Conservation (phyloP, 2,888 invertebrate genomes). For the Acrobasis repandana region DNA sequence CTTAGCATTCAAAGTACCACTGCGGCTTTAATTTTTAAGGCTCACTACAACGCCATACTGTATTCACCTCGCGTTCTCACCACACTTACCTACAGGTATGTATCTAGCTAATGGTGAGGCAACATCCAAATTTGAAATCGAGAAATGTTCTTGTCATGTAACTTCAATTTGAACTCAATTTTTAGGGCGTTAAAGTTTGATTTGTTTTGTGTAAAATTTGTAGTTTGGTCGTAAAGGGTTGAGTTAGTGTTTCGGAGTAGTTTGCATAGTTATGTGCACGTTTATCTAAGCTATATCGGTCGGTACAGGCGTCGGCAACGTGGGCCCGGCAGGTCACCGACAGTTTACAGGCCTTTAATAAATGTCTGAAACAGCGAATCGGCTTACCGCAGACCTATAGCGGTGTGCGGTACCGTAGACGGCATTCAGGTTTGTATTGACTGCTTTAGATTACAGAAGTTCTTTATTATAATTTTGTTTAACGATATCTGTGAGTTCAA, state of each 20-base stretch:
- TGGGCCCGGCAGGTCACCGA: conserved; percentile 54
- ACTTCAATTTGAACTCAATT: conserved; percentile 43
- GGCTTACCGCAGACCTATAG: conserved; percentile 29
- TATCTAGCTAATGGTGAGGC: conserved; percentile 71
- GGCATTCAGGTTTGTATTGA: conserved; percentile 3
- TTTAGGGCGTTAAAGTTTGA: conserved; percentile 44
- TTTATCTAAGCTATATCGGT: conserved; percentile 75
- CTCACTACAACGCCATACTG: conserved; percentile 65
- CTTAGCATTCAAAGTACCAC: conserved; percentile 72
- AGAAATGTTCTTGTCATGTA: conserved; percentile 30
- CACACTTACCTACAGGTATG: conserved; percentile 62
- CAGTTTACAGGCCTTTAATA: conserved; percentile 49
- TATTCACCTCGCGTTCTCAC: conserved; percentile 75
- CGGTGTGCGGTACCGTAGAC: not conserved
- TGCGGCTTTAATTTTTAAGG: conserved; percentile 74
- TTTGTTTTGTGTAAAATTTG: conserved; percentile 38
- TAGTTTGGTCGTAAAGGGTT: conserved; percentile 44
- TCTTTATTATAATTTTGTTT: not conserved
- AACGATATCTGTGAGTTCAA: too few species aligned
- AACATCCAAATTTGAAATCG: conserved; percentile 42
- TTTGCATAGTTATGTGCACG: conserved; percentile 76
- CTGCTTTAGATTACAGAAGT: not conserved
- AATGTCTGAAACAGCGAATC: conserved; percentile 51
- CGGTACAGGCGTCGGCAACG: conserved; percentile 51
- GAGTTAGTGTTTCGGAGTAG: conserved; percentile 46